Evolutionary conservation across 2,113 vertebrate genomes (phyloP), one percentile per base, ranked within the genome.

Genomic region (Petaurus breviceps): DNA sequence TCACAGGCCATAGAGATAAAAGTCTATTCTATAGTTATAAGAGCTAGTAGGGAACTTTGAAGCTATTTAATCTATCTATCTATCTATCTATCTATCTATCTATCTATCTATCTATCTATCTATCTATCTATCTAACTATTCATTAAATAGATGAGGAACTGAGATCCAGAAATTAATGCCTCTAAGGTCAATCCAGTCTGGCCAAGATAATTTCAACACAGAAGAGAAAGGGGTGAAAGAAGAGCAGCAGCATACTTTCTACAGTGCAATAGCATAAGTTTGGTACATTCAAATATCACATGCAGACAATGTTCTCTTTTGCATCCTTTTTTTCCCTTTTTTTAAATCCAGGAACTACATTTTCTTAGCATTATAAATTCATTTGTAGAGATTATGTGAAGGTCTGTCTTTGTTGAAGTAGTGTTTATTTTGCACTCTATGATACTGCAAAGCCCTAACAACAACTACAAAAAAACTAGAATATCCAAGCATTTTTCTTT

Each of bases 301-400:
- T 25, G 26, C 22, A 51, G 92, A 51, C 37, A 95, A 93, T 94
- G 50, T 54, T 90, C 43, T 89, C 51, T n/a, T 91, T 43, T 43
- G n/a, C 68, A 84, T 28, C 26, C 9, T 77, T 52, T 52, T 52
- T 52, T 52, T 3, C 2, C 55, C 3, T 28, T 57, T 31, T 92
- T 92, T 94, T 94, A 51, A 37, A 92, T 37, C 61, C 28, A 89
- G 47, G 9, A 94, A 84, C 94, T 52, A 96, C 37, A 94, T 23
- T 46, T 7, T 96, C 28, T 96, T 54, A 93, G 91, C 77, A 94
- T 93, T 61, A 92, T 93, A 92, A 57, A 49, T 8, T 91, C 93
- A 95, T 94, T 96, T 96, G 93, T 96, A 95, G 57, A 68, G 92
- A 94, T 46, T 90, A 5, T 95, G 89, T 96, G 57, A 97, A 90